Evolutionary conservation across 2,113 vertebrate genomes (phyloP), one percentile per base, ranked within the genome.

Genomic region (Takifugu bimaculatus): DNA sequence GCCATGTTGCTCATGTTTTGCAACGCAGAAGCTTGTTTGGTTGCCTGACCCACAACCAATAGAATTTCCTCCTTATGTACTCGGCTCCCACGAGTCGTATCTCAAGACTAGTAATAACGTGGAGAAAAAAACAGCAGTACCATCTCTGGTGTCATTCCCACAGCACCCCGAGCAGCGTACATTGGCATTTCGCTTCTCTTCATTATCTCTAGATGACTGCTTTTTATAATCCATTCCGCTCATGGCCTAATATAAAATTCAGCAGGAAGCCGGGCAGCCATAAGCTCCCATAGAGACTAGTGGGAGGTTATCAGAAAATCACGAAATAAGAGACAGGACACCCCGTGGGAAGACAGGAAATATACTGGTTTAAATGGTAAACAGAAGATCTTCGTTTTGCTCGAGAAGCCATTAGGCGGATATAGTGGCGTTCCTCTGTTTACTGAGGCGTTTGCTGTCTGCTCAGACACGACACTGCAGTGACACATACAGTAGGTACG

Each of bases 131-230:
- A 65, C 50, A 57, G 65, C 77, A 83, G 70, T 80, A 85, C 74
- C 74, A 77, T 77, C 75, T 45, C 68, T 15, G 29, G 56, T 42
- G n/a, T 73, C 83, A 84, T 80, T 83, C 84, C 86, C 82, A 44
- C 50, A 60, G 67, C 76, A 68, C 68, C 72, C 48, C 59, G 67
- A 83, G 75, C 75, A 68, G 78, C 73, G 74, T 78, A 70, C 78
- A 61, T 68, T 83, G 81, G 77, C 83, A 85, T 87, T 86, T 88
- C 81, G 80, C 74, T 86, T 79, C 82, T 84, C 82, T 91, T 91
- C 83, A 87, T 89, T 90, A 88, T 86, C 81, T 86, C 75, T 82
- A 85, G 83, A 90, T 88, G 87, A 86, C 87, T 89, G 83, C 75
- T 64, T 85, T 82, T 86, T 78, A 78, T 84, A 85, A 86, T 88